phyloP scores from a whole-genome alignment of 2,113 vertebrate species.

The Phylloscopus trochiloides region DNA sequence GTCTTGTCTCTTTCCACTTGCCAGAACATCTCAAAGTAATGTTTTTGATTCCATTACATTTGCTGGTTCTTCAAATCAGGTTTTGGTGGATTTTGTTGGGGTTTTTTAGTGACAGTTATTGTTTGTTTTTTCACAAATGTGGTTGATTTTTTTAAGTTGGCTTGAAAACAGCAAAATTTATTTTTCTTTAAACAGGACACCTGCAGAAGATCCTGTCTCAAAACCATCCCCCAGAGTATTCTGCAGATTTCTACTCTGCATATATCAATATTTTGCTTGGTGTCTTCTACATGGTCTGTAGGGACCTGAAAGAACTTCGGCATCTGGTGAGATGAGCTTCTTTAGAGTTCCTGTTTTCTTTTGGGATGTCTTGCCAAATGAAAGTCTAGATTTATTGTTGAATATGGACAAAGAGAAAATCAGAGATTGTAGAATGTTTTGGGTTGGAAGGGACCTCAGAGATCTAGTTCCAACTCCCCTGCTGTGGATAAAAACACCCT shows the following conservation, averaged over 20 bases:
- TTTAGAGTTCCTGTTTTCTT: background rate
- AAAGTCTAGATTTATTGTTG: background rate
- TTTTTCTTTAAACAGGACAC: conserved; percentile 76
- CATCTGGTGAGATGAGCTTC: conserved; percentile 83
- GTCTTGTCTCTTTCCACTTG: background rate
- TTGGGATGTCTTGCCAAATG: background rate
- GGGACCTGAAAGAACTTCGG: conserved; percentile 91
- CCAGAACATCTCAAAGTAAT: background rate
- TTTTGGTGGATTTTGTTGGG: background rate
- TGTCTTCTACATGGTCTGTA: conserved; percentile 94
- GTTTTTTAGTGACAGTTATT: background rate
- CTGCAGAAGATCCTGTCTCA: conserved; percentile 89
- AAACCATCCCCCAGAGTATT: conserved; percentile 85
- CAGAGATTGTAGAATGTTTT: background rate
- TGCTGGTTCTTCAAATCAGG: background rate
- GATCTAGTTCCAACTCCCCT: background rate
- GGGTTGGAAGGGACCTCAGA: background rate
- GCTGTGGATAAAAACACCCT: background rate
- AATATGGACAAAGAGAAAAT: background rate
- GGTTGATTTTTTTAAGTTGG: background rate
- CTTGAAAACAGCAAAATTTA: background rate
- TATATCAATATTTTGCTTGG: conserved; percentile 97
- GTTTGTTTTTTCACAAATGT: background rate
- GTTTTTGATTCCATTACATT: background rate
- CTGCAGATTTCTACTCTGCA: conserved; percentile 88